Percentiles rank a stretch among this genome's conserved stretches.
Evolutionary conservation across 2,113 vertebrate genomes (phyloP).

Genomic region (Harpagus bidentatus): DNA sequence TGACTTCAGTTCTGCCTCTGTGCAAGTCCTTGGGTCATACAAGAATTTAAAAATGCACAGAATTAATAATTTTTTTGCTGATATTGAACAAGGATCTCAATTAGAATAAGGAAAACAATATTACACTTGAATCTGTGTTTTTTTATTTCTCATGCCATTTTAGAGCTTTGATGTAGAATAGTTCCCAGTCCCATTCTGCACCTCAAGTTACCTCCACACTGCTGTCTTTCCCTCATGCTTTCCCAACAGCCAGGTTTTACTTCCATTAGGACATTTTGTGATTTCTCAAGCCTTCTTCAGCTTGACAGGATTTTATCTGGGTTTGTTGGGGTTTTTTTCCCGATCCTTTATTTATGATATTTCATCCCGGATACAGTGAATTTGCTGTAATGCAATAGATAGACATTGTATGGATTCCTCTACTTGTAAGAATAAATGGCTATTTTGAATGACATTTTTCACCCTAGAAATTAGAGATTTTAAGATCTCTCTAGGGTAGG

Average conservation of each 20-base stretch:
- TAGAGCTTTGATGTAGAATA: not conserved
- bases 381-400: not conserved
- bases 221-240: not conserved
- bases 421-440: not conserved
- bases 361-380: not conserved
- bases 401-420: not conserved
- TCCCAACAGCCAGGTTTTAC: not conserved
- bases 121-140: not conserved
- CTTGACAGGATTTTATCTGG: not conserved
- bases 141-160: not conserved
- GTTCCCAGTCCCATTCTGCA: not conserved
- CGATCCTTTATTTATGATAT: not conserved
- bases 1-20: not conserved
- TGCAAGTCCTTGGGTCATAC: rapidly evolving
- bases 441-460: not conserved
- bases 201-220: no score
- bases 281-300: not conserved
- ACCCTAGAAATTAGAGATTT: not conserved
- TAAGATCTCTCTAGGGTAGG: not conserved
- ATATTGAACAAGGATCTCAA: not conserved
- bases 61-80: not conserved
- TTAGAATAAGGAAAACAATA: not conserved
- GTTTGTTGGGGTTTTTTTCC: not conserved
- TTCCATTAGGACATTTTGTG: not conserved
- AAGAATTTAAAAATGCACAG: not conserved